Conservation (phyloP, 2,888 invertebrate species). For the Parapristionchus giblindavisi region DNA sequence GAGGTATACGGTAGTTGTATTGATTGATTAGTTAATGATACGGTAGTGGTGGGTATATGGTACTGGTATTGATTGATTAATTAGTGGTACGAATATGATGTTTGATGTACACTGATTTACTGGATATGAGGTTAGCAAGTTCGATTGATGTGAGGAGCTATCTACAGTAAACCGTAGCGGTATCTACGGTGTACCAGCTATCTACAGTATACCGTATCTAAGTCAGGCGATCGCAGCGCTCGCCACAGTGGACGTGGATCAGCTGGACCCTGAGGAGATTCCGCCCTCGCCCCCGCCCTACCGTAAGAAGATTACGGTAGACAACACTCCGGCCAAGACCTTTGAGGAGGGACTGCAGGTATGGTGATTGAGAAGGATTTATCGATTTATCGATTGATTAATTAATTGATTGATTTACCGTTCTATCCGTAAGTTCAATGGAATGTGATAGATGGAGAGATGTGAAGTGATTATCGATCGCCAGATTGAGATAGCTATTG, state of each 20-base stretch:
- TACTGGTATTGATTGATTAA: too few species aligned
- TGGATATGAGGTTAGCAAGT: too few species aligned
- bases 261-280: conserved; percentile 61
- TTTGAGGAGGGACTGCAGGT: conserved; percentile 35
- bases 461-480: too few species aligned
- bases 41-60: background rate
- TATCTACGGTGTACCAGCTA: too few species aligned
- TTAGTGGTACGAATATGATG: too few species aligned
- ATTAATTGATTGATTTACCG: too few species aligned
- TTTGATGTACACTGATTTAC: too few species aligned
- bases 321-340: conserved; percentile 15
- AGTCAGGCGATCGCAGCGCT: conserved; percentile 53
- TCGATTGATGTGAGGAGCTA: conserved; percentile 13
- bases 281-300: conserved; percentile 64
- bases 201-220: background rate
- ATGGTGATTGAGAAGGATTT: background rate
- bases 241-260: conserved; percentile 47
- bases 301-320: conserved; percentile 39
- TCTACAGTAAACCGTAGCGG: background rate
- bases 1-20: conserved; percentile 49
- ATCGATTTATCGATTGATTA: too few species aligned
- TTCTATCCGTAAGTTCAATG: too few species aligned
- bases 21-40: too few species aligned
- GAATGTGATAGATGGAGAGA: too few species aligned
- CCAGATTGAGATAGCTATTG: too few species aligned